Base-by-base conservation (phyloP, 2,113 vertebrate genomes). In the Calyptommatus sinebrachiatus region DNA sequence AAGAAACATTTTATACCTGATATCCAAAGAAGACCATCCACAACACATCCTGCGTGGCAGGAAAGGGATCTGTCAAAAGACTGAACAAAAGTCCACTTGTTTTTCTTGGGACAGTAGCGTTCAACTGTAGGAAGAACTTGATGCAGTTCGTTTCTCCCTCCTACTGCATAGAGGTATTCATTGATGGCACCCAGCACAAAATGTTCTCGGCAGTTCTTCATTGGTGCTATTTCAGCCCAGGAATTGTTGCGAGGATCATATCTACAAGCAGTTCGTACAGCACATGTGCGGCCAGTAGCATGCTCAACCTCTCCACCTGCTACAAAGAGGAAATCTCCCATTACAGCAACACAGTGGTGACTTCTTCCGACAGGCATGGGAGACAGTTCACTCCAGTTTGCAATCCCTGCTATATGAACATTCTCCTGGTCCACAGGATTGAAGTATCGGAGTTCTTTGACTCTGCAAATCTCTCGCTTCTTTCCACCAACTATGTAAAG, bases 121-220 rank as follows among this genome's bases (percentile, higher is more conserved):
- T 99, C 98, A 50, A 99, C 98, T 0, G 97, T 97, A 7, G 98
- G 97, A 81, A 99, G 89, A 69, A 99, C 98, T 84, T 99, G 98
- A 5, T 97, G 95, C 81, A 99, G 89, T 77, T 99, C 98, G 3
- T 99, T 99, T 53, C 98, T 95, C 78, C 98, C 98, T 26, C 98
- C 98, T 0, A 96, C 97, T 0, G 98, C 98, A 31, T 97, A 99
- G 79, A 99, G 95, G 90, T 93, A 97, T 78, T 97, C 96, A 0
- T 96, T 96, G 93, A 99, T 89, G 1, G 96, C 95, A 8, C 97
- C 98, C 86, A 99, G 94, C 41, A 99, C 97, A 85, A 99, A 99
- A 89, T 99, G 98, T 67, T 99, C 98, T 76, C 98, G 94, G 84
- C 98, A 99, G 80, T 97, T 97, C 91, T 98, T 98, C 98, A 99